A percentile compares a stretch with the other conserved stretches of the same genome.
These are phyloP conservation scores for Peromyscus eremicus DNA, from an alignment of 2,797 vertebrate genomes.

Conservation along the genomic window DNA sequence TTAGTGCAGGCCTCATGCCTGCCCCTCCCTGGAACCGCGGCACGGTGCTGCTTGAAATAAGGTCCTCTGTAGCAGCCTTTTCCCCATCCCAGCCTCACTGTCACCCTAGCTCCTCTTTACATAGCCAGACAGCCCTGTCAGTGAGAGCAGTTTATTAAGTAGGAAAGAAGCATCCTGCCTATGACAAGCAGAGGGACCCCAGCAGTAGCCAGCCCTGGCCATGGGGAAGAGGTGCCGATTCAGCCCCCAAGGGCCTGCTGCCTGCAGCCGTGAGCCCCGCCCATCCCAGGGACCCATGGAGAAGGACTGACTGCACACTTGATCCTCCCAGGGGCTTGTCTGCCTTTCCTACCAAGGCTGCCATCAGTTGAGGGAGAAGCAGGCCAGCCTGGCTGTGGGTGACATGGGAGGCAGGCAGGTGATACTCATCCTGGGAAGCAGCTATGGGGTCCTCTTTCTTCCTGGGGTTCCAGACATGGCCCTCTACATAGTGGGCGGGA, in stretches of 20 bases:
- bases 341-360: conserved; percentile 36
- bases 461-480: neutral
- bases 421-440: neutral
- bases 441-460: neutral
- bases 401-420: neutral
- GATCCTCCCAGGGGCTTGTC: neutral
- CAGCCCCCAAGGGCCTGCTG: neutral
- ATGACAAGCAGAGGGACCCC: neutral
- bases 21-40: neutral
- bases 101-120: neutral
- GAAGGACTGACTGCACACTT: neutral
- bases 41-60: neutral
- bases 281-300: fast-evolving
- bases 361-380: neutral
- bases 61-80: neutral
- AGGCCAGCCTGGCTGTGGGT: neutral
- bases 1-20: neutral
- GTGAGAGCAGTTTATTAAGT: neutral
- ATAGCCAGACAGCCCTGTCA: neutral
- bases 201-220: neutral
- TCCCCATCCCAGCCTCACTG: neutral
- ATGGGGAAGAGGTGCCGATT: fast-evolving
- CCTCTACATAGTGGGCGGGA: no score
- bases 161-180: neutral
- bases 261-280: neutral